These are phyloP conservation scores for Leptura quadrifasciata DNA, from an alignment of 2,888 invertebrate species.

Conservation along the genomic window DNA sequence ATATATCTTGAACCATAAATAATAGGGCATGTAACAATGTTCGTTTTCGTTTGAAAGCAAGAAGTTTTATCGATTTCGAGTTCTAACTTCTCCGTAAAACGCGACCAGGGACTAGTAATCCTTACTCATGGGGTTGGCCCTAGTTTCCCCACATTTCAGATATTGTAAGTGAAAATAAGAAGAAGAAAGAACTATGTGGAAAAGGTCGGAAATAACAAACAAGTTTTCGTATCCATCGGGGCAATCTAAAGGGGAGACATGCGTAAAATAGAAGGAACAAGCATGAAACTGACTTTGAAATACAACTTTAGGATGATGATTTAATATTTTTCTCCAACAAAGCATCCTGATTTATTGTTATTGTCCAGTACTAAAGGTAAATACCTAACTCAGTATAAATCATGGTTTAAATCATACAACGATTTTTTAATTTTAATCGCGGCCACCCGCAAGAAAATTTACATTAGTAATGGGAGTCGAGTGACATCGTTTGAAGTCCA, in stretches of 20 bases:
- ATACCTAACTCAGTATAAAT: too few relatives aligned
- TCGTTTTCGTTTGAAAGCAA: neutral
- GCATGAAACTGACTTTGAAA: neutral
- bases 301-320: too few relatives aligned
- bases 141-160: conserved; percentile 12
- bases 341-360: too few relatives aligned
- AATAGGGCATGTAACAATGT: neutral
- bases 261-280: neutral
- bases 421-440: too few relatives aligned
- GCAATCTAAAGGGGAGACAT: neutral
- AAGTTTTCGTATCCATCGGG: neutral
- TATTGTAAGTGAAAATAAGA: neutral
- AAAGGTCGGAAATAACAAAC: neutral
- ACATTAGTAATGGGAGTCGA: too few relatives aligned
- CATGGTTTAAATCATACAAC: too few relatives aligned
- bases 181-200: conserved; percentile 5
- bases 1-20: neutral
- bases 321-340: too few relatives aligned
- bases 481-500: too few relatives aligned
- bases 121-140: conserved; percentile 18
- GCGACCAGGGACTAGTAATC: neutral
- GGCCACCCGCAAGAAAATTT: too few relatives aligned
- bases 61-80: conserved; percentile 2
- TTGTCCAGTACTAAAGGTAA: too few relatives aligned
- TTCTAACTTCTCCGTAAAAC: neutral